Conservation (phyloP, 2,113 vertebrate genomes). For the Oxygymnocypris stewartii region DNA sequence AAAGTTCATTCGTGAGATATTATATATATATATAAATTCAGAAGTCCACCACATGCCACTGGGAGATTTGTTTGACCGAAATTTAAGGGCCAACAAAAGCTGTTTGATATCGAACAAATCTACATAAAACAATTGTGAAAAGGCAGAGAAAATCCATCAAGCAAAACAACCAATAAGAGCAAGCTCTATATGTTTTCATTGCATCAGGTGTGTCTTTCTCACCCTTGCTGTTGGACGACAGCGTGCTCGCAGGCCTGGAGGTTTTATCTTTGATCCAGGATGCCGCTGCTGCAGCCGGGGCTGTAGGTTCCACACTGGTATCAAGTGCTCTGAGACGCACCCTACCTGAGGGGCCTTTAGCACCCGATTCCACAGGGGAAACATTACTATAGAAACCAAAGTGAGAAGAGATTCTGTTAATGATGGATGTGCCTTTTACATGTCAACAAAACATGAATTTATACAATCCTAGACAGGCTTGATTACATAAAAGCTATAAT, state of each 20-base stretch:
- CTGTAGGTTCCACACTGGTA: constrained; percentile 48
- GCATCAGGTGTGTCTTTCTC: background rate
- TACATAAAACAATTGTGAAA: background rate
- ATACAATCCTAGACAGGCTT: background rate
- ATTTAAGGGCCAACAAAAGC: too few relatives aligned
- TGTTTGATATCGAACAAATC: too few relatives aligned
- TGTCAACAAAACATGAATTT: background rate
- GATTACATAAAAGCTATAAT: background rate
- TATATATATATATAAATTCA: too few relatives aligned
- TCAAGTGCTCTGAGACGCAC: constrained; percentile 59
- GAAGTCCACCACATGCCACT: too few relatives aligned
- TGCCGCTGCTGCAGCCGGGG: background rate
- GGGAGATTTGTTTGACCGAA: too few relatives aligned
- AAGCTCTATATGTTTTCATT: background rate
- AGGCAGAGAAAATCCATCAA: background rate
- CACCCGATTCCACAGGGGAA: background rate
- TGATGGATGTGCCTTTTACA: background rate
- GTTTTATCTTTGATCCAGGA: constrained; percentile 53
- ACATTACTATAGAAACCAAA: constrained; percentile 25
- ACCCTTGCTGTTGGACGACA: constrained; percentile 63
- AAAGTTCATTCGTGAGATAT: too few relatives aligned
- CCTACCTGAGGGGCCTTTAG: constrained; percentile 35
- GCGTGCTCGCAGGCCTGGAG: constrained; percentile 40
- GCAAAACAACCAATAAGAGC: background rate
- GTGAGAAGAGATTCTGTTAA: background rate